phyloP scores from a whole-genome alignment of 2,113 vertebrate species.

The Condylura cristata region DNA sequence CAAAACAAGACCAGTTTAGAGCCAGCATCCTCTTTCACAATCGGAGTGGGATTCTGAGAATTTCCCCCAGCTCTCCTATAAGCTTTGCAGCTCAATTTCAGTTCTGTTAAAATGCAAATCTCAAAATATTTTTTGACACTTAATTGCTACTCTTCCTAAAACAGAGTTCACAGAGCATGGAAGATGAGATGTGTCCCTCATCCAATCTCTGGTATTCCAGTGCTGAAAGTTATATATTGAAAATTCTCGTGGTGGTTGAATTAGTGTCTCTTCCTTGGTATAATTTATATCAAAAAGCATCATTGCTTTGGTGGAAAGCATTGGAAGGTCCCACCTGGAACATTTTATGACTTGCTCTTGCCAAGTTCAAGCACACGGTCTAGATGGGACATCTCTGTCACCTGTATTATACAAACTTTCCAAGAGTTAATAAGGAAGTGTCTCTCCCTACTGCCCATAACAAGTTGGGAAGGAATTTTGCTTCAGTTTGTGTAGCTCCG shows the following conservation, averaged over 20 bases:
- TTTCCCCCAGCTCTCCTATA: too few species aligned
- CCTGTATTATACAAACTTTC: neutral
- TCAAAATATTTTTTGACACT: neutral
- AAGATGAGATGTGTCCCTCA: neutral
- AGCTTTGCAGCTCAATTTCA: neutral
- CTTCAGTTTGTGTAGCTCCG: constrained; percentile 68
- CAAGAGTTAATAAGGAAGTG: constrained; percentile 7
- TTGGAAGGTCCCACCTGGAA: neutral
- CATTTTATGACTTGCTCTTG: neutral
- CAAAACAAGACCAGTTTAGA: neutral
- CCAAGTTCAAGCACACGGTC: neutral
- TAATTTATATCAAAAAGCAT: neutral
- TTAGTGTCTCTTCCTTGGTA: neutral
- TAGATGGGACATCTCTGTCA: neutral
- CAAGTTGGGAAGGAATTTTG: constrained; percentile 52
- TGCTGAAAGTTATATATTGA: neutral
- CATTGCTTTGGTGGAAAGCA: neutral
- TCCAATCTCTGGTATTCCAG: neutral
- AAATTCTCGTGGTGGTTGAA: neutral
- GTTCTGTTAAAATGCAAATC: neutral
- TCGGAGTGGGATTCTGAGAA: neutral
- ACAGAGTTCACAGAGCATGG: neutral
- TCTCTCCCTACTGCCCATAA: constrained; percentile 45
- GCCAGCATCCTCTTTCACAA: neutral
- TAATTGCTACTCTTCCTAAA: neutral